Percentiles rank a stretch among this genome's conserved stretches.
Evolutionary conservation across 2,113 vertebrate genomes (phyloP).

Genomic region (Callipepla squamata): DNA sequence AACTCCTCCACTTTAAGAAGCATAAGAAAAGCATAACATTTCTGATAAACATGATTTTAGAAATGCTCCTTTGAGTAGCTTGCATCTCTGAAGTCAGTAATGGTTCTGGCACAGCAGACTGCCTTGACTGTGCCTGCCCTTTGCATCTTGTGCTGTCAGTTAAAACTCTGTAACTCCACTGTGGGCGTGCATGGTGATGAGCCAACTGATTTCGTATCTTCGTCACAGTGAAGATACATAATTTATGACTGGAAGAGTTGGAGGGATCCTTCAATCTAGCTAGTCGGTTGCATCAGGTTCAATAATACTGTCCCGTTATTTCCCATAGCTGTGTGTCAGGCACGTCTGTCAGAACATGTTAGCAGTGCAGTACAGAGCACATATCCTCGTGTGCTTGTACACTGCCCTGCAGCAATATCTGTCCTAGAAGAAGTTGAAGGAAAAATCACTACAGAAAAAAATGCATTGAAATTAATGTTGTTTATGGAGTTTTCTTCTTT

Average conservation of each 20-base stretch:
- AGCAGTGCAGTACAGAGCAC: not conserved
- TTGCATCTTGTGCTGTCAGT: not conserved
- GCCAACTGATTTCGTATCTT: not conserved
- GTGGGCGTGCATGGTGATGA: fast-evolving
- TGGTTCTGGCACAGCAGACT: not conserved
- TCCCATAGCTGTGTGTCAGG: not conserved
- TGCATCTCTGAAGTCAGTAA: not conserved
- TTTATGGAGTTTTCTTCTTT: not conserved
- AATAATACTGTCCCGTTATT: not conserved
- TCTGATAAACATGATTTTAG: not conserved
- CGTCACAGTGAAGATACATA: not conserved
- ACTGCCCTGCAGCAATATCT: not conserved
- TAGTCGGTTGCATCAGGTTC: not conserved
- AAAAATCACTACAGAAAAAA: not conserved
- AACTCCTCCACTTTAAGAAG: not conserved
- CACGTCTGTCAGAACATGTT: not conserved
- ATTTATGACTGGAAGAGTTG: not conserved
- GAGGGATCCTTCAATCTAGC: not conserved
- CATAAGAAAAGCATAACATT: not conserved
- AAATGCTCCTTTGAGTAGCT: not conserved
- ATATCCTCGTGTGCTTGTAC: not conserved
- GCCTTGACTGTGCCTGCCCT: not conserved
- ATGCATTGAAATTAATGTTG: not conserved
- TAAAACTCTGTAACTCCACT: not conserved
- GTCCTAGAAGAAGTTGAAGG: not conserved